Conservation (phyloP, 2,888 invertebrate genomes). For the Sisyra terminalis region DNA sequence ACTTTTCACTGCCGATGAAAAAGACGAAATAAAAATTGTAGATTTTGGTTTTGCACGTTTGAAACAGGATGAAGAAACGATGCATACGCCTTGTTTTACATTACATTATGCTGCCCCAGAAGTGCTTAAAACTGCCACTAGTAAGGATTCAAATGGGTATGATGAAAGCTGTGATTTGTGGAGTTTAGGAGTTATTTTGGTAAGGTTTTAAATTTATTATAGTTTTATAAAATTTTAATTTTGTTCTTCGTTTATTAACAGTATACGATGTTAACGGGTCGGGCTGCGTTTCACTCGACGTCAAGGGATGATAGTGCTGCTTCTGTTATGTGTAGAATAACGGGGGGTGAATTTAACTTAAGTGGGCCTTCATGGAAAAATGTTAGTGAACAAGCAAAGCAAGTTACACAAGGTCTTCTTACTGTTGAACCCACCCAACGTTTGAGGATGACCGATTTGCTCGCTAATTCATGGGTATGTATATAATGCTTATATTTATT, state of each 20-base stretch:
- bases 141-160: conserved; percentile 48
- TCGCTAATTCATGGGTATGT: conserved; percentile 48
- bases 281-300: conserved; percentile 66
- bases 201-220: conserved; percentile 23
- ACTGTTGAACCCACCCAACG: conserved; percentile 62
- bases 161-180: conserved; percentile 90
- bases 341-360: conserved; percentile 63
- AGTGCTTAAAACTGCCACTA: conserved; percentile 61
- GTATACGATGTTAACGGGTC: conserved; percentile 56
- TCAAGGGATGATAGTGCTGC: conserved; percentile 56
- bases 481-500: no score
- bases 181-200: conserved; percentile 87
- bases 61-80: conserved; percentile 39
- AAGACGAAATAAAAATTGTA: conserved; percentile 66
- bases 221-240: background rate
- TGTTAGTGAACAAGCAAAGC: conserved; percentile 59
- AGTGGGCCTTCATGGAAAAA: conserved; percentile 49
- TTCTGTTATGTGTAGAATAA: conserved; percentile 63
- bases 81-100: conserved; percentile 85
- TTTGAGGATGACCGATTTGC: conserved; percentile 47
- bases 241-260: background rate
- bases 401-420: conserved; percentile 56
- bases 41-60: conserved; percentile 93
- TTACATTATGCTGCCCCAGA: conserved; percentile 92
- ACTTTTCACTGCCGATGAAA: conserved; percentile 41